Evolutionary conservation across 1,140 invertebrate species (phyloP), one percentile per base, ranked within the genome.

Genomic region (Drosophila bifasciata): DNA sequence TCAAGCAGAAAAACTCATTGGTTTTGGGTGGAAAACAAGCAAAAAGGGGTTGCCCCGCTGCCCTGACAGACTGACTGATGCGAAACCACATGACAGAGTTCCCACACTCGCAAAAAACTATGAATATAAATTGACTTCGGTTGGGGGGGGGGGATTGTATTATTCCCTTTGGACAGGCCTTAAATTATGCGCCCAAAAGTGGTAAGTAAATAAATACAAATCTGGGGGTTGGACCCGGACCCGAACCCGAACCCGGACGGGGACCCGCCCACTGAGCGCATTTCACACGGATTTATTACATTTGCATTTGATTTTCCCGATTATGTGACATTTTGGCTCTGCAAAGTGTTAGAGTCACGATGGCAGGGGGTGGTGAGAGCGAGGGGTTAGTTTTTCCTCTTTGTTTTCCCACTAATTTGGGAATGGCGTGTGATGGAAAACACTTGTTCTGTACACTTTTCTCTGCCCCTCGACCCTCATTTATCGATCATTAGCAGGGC

Each of bases 381-480:
- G 11, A 36, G 32, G 32, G 23, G 28, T 53, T 25, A 32, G 19
- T 49, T 55, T 55, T 17, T 21, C 44, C 11, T 6, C 15, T 23
- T 7, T 8, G 45, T 23, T 46, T 41, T 40, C 16, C 16, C 52
- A 74, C 81, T 86, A 88, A 86, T 86, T 86, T 48, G 83, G 81
- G 73, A 81, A 86, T 86, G 70, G 83, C 83, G 83, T 88, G 83
- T 72, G 83, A 88, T 72, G 74, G 62, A 56, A 39, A 72, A 72
- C 83, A 88, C 83, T 88, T 88, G 83, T 88, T 79, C 59, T 32
- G 16, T 9, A 9, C 43, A 13, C 43, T 48, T 44, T 28, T 1
- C 36, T 48, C 40, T n/a, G n/a, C n/a, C 55, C 45, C 41, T 17
- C 68, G 45, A 66, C 57, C 79, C 76, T 67, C 77, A 56, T 81